phyloP scores from a whole-genome alignment of 2,797 vertebrate species.

The Tragopan temminckii region DNA sequence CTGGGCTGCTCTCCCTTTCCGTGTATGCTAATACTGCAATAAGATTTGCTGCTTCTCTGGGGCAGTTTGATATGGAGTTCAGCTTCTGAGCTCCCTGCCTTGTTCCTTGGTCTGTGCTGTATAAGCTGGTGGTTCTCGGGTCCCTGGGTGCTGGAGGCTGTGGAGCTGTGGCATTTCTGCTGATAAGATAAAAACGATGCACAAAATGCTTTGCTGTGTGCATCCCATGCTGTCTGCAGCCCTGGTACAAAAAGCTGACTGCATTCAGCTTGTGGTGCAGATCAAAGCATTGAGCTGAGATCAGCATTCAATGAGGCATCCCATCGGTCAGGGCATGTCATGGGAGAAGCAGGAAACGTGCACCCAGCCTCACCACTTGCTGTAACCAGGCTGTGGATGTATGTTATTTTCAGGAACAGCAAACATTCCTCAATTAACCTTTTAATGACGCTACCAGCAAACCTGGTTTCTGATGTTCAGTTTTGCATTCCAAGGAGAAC shows the following conservation, averaged over 20 bases:
- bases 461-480: neutral
- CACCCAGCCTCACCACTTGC: neutral
- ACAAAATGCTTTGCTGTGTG: neutral
- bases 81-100: neutral
- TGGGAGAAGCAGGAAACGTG: neutral
- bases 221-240: rapidly evolving
- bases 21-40: rapidly evolving
- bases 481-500: neutral
- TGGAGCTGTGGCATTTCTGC: neutral
- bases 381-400: neutral
- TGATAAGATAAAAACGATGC: neutral
- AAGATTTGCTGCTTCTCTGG: neutral
- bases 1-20: neutral
- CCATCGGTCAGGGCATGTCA: rapidly evolving
- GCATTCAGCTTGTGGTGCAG: rapidly evolving
- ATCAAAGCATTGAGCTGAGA: neutral
- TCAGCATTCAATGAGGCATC: neutral
- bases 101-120: no score
- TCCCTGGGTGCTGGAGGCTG: rapidly evolving
- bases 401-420: neutral
- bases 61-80: neutral
- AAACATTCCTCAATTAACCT: neutral
- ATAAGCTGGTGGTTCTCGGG: rapidly evolving
- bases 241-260: neutral
- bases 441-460: neutral